A percentile compares a stretch with the other conserved stretches of the same genome.
Evolutionary conservation across 2,113 vertebrate species (phyloP).

Genomic region (Mirza zaza): DNA sequence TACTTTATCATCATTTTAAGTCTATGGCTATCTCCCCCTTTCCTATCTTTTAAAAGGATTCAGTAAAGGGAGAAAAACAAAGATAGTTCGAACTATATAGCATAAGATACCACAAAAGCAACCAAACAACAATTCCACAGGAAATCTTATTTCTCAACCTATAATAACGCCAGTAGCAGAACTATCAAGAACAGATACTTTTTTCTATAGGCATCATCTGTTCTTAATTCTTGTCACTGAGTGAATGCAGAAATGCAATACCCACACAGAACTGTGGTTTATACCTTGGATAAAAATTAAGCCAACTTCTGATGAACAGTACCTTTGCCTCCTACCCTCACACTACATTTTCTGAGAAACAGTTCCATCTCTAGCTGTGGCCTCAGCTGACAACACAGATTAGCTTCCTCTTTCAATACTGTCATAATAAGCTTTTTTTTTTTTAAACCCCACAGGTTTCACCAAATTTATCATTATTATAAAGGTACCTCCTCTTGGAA

Average conservation of each 20-base stretch:
- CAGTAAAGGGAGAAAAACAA: constrained; percentile 15
- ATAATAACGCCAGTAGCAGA: background rate
- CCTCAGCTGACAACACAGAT: constrained; percentile 76
- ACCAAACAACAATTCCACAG: constrained; percentile 56
- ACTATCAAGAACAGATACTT: background rate
- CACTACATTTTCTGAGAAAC: constrained; percentile 84
- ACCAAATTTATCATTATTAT: constrained; percentile 5
- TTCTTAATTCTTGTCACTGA: constrained; percentile 39
- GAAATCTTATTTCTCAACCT: constrained; percentile 54
- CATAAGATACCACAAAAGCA: constrained; percentile 23
- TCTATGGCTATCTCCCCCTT: background rate
- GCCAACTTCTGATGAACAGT: constrained; percentile 51
- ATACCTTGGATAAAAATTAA: constrained; percentile 11
- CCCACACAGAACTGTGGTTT: background rate
- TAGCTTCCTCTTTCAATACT: constrained; percentile 84
- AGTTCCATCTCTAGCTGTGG: constrained; percentile 81
- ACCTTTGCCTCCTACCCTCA: constrained; percentile 36
- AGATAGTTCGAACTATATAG: background rate
- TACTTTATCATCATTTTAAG: background rate
- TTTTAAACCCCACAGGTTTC: background rate
- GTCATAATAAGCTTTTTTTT: constrained; percentile 43
- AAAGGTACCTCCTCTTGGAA: constrained; percentile 13
- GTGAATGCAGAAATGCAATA: constrained; percentile 47
- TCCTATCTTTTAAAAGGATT: background rate
- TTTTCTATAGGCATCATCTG: background rate